Evolutionary conservation across 2,797 vertebrate species (phyloP).

Genomic region (Sorex maritimensis): DNA sequence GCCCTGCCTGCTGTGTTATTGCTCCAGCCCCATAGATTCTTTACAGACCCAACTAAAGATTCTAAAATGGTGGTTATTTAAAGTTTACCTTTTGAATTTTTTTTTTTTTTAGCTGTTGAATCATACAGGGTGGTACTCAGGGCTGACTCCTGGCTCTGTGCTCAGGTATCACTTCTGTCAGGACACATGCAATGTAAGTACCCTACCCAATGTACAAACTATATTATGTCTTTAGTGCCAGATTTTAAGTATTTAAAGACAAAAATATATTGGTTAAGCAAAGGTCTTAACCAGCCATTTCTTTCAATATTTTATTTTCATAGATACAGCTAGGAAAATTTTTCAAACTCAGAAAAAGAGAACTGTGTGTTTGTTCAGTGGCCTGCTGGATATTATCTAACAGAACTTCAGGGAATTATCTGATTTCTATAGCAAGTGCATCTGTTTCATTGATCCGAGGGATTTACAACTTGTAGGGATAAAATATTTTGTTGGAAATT

Average conservation of each 20-base stretch:
- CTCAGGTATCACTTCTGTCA: too few species aligned
- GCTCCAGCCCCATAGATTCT: constrained; percentile 1
- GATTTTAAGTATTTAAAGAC: neutral
- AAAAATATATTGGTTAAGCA: neutral
- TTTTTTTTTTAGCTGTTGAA: too few species aligned
- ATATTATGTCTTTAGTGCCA: too few species aligned
- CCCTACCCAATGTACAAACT: too few species aligned
- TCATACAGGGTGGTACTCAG: too few species aligned
- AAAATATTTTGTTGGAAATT: constrained; percentile 35
- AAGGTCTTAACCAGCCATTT: neutral
- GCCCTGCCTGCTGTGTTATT: neutral
- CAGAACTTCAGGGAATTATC: neutral
- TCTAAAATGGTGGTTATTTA: constrained; percentile 42
- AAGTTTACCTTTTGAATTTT: neutral
- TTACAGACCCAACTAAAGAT: neutral
- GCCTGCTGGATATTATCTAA: neutral
- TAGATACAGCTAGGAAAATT: neutral
- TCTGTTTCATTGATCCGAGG: neutral
- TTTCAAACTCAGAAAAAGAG: neutral
- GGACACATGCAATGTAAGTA: too few species aligned
- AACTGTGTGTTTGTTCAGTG: neutral
- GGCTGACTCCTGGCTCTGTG: too few species aligned
- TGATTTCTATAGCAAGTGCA: neutral
- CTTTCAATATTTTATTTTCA: constrained; percentile 36
- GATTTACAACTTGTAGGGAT: neutral